Evolutionary conservation across 2,797 vertebrate genomes (phyloP).

Genomic region (Gadopsis marmoratus): DNA sequence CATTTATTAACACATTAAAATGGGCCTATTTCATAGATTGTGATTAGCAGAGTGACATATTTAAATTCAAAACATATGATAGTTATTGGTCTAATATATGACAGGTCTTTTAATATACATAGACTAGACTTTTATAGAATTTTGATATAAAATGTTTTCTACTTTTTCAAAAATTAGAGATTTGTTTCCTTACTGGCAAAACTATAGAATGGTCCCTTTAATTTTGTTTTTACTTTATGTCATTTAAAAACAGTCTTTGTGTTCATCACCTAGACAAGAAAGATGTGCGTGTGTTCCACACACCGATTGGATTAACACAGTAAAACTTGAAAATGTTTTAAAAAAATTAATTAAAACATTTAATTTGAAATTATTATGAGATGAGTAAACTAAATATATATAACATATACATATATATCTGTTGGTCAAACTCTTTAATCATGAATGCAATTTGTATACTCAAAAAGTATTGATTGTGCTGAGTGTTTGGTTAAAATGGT

Average conservation of each 20-base stretch:
- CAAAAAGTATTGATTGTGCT: too few relatives aligned
- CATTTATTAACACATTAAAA: background rate
- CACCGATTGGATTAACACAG: background rate
- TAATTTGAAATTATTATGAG: slow-evolving; percentile 3
- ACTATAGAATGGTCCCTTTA: too few relatives aligned
- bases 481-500: background rate
- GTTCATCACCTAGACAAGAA: background rate
- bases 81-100: background rate
- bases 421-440: background rate
- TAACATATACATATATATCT: background rate
- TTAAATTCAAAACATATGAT: background rate
- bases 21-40: background rate
- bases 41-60: background rate
- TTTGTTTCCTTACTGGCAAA: background rate
- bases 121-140: background rate
- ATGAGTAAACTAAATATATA: background rate
- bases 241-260: background rate
- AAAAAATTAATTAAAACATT: too few relatives aligned
- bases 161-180: too few relatives aligned
- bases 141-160: background rate
- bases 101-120: background rate
- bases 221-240: background rate
- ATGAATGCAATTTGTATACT: background rate
- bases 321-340: too few relatives aligned
- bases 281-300: background rate